Evolutionary conservation across 2,797 vertebrate genomes (phyloP), one percentile per base, ranked within the genome.

Genomic region (Neomorphus geoffroyi): DNA sequence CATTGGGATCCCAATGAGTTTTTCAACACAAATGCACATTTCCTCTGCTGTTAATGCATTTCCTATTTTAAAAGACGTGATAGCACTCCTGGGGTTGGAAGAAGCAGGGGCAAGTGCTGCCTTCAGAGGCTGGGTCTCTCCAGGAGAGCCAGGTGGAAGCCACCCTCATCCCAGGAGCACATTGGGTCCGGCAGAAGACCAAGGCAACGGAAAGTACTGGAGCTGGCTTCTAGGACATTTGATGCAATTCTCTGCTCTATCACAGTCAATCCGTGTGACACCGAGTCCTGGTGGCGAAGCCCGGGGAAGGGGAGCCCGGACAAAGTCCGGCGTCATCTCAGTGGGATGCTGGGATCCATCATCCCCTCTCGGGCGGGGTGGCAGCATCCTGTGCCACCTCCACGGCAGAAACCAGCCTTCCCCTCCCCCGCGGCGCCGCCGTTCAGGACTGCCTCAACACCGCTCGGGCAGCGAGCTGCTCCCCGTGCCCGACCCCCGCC

Each of bases 131-230:
- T 5, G 37, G 8, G 24, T 11, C n/a, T 19, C 3, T 35, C n/a
- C 79, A 18, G 74, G 56, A 14, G 50, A 41, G 39, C 22, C 54
- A 19, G 26, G 39, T 9, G 67, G 66, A 28, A 30, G 22, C 0
- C 12, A 22, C 48, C 43, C 1, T 0, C 65, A n/a, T 15, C n/a
- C 39, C n/a, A 6, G 54, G 48, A 33, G 50, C 18, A 16, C 14
- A 1, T 2, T 0, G 35, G 9, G 14, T 26, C 33, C 60, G 11
- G 32, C 11, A 30, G 48, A 32, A 24, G 58, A 3, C 6, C 8
- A 2, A 45, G 24, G 9, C 56, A 5, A 41, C 32, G 67, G n/a
- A 2, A 57, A 45, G 10, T 2, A 24, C 13, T 13, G 5, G 35
- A 14, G 5, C 30, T 3, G 51, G 27, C 10, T 3, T 17, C 65